Evolutionary conservation across 1,140 invertebrate species (phyloP).

Genomic region (Leptinotarsa lineolata): DNA sequence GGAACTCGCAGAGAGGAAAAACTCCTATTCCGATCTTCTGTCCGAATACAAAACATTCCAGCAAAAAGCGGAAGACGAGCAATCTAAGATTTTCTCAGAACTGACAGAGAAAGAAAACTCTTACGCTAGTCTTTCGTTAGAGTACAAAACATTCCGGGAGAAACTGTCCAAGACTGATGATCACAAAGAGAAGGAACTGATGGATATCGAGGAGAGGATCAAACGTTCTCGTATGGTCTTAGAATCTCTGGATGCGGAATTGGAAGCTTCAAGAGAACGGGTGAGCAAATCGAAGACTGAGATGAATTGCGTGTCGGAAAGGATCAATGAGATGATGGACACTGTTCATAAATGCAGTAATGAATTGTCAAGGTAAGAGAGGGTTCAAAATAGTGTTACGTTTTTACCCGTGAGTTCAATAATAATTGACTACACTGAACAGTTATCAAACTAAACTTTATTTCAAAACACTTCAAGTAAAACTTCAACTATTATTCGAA

Average conservation of each 20-base stretch:
- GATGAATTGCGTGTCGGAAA: background rate
- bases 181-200: slow-evolving; percentile 12
- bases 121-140: background rate
- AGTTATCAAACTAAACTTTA: too few relatives aligned
- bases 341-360: slow-evolving; percentile 2
- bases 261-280: background rate
- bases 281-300: background rate
- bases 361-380: slow-evolving; percentile 24
- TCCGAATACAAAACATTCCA: slow-evolving; percentile 3
- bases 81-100: slow-evolving; percentile 21
- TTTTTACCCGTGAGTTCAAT: too few relatives aligned
- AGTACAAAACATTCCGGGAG: slow-evolving; percentile 13
- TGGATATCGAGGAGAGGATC: slow-evolving; percentile 19
- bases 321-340: background rate
- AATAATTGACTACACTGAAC: too few relatives aligned
- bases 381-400: too few relatives aligned
- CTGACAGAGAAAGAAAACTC: slow-evolving; percentile 22
- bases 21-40: background rate
- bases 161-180: slow-evolving; percentile 17
- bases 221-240: slow-evolving; percentile 1
- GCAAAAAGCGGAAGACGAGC: background rate
- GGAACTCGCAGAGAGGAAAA: background rate
- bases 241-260: slow-evolving; percentile 19
- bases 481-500: too few relatives aligned
- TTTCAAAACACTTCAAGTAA: too few relatives aligned